Evolutionary conservation across 2,888 invertebrate genomes (phyloP).

Genomic region (Homarus gammarus): DNA sequence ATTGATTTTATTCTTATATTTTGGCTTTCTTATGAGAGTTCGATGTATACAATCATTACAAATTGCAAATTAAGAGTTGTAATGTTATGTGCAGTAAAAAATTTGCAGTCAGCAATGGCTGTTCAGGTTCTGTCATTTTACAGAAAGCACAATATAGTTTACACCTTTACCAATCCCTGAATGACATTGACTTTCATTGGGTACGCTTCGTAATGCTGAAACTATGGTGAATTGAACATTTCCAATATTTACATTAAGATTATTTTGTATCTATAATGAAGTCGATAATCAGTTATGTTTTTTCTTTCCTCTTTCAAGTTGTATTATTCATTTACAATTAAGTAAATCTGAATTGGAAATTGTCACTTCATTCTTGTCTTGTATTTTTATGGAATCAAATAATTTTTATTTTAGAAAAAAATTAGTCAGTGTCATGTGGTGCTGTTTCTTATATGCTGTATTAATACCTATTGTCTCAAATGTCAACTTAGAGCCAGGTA

Average conservation of each 20-base stretch:
- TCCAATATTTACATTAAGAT: slow-evolving; percentile 64
- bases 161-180: neutral
- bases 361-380: no score
- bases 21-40: neutral
- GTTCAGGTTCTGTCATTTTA: slow-evolving; percentile 32
- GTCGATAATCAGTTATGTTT: slow-evolving; percentile 47
- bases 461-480: no score
- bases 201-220: slow-evolving; percentile 39
- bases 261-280: slow-evolving; percentile 70
- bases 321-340: no score
- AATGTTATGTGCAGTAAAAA: neutral
- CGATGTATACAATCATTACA: slow-evolving; percentile 20
- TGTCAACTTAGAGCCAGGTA: no score
- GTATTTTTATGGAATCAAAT: no score
- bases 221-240: slow-evolving; percentile 62
- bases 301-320: slow-evolving; percentile 25
- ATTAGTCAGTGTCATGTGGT: no score
- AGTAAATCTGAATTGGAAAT: no score
- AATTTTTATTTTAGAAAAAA: no score
- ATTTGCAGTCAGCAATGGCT: slow-evolving; percentile 18
- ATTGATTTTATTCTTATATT: slow-evolving; percentile 12
- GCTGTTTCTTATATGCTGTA: no score
- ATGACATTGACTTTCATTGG: slow-evolving; percentile 22
- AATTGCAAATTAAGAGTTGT: neutral
- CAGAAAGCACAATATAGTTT: slow-evolving; percentile 52